A percentile compares a stretch with the other conserved stretches of the same genome.
Conservation (phyloP, 2,113 vertebrate species). For the Axis porcinus region DNA sequence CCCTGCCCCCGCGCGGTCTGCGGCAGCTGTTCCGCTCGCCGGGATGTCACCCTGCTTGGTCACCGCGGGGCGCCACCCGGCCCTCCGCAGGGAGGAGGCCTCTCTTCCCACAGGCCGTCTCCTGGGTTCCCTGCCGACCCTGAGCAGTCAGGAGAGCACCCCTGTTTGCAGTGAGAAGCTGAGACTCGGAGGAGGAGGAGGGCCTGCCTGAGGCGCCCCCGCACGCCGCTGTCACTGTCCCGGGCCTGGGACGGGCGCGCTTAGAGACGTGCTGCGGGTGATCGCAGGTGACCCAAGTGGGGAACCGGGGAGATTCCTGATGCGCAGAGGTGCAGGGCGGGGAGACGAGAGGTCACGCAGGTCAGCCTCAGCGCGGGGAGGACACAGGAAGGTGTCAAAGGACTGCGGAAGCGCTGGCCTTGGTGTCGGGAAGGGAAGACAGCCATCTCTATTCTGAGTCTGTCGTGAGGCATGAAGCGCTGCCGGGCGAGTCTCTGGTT, state of each 20-base stretch:
- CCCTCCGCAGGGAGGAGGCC: background rate
- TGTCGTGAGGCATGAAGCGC: accelerated
- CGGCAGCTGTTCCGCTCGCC: accelerated
- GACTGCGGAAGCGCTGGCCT: accelerated
- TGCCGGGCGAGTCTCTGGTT: background rate
- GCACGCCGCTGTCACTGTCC: accelerated
- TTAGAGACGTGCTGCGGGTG: background rate
- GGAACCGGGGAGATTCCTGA: background rate
- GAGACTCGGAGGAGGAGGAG: background rate
- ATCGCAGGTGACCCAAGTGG: accelerated
- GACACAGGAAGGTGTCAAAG: accelerated
- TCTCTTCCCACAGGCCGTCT: accelerated
- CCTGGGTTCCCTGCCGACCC: accelerated
- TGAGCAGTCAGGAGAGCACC: background rate
- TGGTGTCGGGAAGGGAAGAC: background rate
- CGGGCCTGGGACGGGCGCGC: accelerated
- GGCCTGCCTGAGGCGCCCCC: accelerated
- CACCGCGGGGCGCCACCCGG: background rate
- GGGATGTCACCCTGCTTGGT: accelerated
- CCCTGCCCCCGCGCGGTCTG: accelerated
- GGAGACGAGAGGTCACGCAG: accelerated
- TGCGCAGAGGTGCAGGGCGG: accelerated
- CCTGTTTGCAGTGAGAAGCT: background rate
- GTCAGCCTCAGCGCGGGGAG: accelerated
- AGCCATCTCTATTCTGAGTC: accelerated